Conservation (phyloP, 2,797 vertebrate species). For the Sebastiscus tertius region DNA sequence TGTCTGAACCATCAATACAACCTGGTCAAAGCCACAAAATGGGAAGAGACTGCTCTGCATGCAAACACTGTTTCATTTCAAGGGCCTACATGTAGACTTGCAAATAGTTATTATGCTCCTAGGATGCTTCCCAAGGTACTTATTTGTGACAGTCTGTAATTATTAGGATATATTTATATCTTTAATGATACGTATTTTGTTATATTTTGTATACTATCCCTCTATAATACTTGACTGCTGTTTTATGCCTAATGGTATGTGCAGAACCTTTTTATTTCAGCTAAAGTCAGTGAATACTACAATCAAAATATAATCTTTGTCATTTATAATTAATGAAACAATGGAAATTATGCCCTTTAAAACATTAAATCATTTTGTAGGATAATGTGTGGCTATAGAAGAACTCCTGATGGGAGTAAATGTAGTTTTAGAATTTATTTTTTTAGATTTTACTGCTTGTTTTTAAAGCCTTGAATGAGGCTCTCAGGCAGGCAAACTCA, state of each 20-base stretch:
- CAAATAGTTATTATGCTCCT: not conserved
- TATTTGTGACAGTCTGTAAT: not conserved
- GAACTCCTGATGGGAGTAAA: no score
- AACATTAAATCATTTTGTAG: no score
- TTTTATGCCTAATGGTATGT: not conserved
- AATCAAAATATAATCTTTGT: not conserved
- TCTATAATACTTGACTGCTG: not conserved
- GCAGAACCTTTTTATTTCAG: not conserved
- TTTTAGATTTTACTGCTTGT: no score
- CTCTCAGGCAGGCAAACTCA: no score
- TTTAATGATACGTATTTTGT: not conserved
- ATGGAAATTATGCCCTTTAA: no score
- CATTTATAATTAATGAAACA: not conserved
- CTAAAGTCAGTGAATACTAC: not conserved
- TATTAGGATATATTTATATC: not conserved
- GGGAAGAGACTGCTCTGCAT: constrained; percentile 2
- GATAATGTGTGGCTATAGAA: no score
- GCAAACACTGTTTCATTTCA: not conserved
- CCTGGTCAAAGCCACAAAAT: constrained; percentile 20
- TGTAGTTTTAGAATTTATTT: no score
- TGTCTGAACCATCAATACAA: constrained; percentile 20
- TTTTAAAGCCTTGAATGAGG: no score
- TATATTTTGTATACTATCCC: not conserved
- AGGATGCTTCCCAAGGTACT: not conserved
- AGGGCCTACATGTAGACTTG: not conserved